These are phyloP conservation scores for Pitangus sulphuratus DNA, from an alignment of 2,797 vertebrate species.

Conservation along the genomic window DNA sequence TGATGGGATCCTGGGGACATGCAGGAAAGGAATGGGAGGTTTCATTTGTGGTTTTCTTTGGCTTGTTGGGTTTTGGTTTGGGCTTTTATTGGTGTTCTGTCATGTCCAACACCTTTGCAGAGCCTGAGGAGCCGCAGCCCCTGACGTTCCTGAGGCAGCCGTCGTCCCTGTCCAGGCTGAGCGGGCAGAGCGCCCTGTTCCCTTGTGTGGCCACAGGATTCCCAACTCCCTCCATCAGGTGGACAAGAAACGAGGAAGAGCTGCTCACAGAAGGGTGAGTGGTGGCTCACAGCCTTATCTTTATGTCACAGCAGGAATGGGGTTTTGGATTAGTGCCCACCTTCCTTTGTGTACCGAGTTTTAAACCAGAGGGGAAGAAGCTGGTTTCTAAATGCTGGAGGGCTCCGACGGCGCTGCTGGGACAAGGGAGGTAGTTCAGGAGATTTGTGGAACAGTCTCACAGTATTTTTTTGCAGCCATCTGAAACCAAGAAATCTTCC, in stretches of 20 bases:
- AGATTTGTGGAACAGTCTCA: background rate
- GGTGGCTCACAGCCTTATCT: background rate
- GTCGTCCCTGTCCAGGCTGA: slow-evolving; percentile 72
- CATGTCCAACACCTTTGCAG: slow-evolving; percentile 63
- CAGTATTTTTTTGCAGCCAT: background rate
- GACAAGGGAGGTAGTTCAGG: background rate
- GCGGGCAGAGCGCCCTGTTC: slow-evolving; percentile 81
- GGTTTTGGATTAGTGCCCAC: rapidly evolving
- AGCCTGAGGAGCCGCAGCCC: slow-evolving; percentile 77
- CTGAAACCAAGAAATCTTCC: background rate
- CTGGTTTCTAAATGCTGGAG: background rate
- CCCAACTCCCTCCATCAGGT: slow-evolving; percentile 81
- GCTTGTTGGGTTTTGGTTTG: background rate
- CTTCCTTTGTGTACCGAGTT: background rate
- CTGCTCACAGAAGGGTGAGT: slow-evolving; percentile 72
- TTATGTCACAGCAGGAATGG: rapidly evolving
- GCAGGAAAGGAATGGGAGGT: background rate
- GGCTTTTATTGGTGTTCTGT: background rate
- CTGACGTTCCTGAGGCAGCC: slow-evolving; percentile 85
- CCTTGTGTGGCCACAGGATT: slow-evolving; percentile 83
- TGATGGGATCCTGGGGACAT: background rate
- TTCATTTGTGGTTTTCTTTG: background rate
- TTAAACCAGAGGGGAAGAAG: background rate
- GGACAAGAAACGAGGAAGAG: slow-evolving; percentile 83
- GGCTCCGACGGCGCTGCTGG: background rate